phyloP scores from a whole-genome alignment of 2,113 vertebrate species.

The Oostethus manadensis region DNA sequence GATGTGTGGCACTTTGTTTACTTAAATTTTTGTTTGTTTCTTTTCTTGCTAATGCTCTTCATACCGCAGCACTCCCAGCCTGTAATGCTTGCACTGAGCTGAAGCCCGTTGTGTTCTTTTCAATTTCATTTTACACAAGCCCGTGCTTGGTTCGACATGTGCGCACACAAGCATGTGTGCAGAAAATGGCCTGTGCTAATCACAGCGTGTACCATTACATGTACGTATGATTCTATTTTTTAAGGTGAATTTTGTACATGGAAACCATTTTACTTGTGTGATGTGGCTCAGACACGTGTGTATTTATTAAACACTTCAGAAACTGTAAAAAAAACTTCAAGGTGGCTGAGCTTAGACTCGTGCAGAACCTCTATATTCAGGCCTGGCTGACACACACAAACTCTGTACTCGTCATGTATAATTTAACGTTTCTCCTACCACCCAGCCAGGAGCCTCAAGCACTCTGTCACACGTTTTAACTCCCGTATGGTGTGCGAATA shows the following conservation, averaged over 20 bases:
- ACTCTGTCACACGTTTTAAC: slow-evolving; percentile 52
- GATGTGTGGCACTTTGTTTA: background rate
- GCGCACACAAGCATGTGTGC: slow-evolving; percentile 21
- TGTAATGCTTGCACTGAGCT: slow-evolving; percentile 54
- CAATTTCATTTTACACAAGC: slow-evolving; percentile 29
- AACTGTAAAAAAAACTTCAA: background rate
- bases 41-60: no score
- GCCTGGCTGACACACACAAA: slow-evolving; percentile 8
- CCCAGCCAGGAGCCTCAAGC: slow-evolving; percentile 22
- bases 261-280: slow-evolving; percentile 52
- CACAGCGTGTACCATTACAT: slow-evolving; percentile 43
- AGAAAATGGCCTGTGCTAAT: slow-evolving; percentile 23
- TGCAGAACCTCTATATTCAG: background rate
- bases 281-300: no score
- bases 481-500: slow-evolving; percentile 62
- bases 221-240: slow-evolving; percentile 63
- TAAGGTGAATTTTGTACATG: slow-evolving; percentile 69
- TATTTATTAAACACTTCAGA: background rate
- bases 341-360: slow-evolving; percentile 23
- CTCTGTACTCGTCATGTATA: slow-evolving; percentile 43
- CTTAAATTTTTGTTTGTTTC: no score
- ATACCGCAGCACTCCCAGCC: slow-evolving; percentile 28
- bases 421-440: slow-evolving; percentile 34
- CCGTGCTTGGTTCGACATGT: slow-evolving; percentile 18
- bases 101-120: slow-evolving; percentile 23